Evolutionary conservation across 2,113 vertebrate species (phyloP).

Genomic region (Plestiodon gilberti): DNA sequence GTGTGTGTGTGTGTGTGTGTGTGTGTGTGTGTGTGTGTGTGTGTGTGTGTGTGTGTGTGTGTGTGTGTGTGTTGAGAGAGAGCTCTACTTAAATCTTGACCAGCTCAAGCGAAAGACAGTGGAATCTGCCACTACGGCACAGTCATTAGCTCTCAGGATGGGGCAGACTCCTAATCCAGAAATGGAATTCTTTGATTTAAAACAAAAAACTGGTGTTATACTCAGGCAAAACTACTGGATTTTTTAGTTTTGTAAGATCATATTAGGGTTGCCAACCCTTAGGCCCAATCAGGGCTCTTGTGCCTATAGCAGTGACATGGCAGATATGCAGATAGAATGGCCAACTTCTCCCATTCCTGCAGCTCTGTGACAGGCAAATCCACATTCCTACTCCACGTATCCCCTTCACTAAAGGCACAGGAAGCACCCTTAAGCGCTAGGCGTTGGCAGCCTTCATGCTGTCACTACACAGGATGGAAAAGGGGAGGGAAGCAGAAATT

Average conservation of each 20-base stretch:
- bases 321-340: neutral
- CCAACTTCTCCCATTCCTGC: neutral
- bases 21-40: no score
- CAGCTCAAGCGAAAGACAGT: neutral
- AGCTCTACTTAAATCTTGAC: neutral
- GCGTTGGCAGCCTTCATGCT: neutral
- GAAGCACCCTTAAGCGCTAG: neutral
- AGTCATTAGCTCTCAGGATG: conserved; percentile 68
- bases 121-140: conserved; percentile 13
- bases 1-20: neutral
- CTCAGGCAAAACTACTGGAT: conserved; percentile 66
- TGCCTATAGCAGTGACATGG: neutral
- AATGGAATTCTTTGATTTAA: conserved; percentile 44
- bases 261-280: accelerated
- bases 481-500: conserved; percentile 51
- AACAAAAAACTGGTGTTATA: conserved; percentile 44
- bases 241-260: neutral
- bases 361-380: neutral
- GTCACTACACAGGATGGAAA: neutral
- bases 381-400: neutral
- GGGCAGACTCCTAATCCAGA: conserved; percentile 60
- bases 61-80: neutral
- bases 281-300: neutral
- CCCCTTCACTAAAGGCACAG: neutral
- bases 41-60: no score